Evolutionary conservation across 2,113 vertebrate genomes (phyloP), one percentile per base, ranked within the genome.

Genomic region (Melanerpes aurifrons): DNA sequence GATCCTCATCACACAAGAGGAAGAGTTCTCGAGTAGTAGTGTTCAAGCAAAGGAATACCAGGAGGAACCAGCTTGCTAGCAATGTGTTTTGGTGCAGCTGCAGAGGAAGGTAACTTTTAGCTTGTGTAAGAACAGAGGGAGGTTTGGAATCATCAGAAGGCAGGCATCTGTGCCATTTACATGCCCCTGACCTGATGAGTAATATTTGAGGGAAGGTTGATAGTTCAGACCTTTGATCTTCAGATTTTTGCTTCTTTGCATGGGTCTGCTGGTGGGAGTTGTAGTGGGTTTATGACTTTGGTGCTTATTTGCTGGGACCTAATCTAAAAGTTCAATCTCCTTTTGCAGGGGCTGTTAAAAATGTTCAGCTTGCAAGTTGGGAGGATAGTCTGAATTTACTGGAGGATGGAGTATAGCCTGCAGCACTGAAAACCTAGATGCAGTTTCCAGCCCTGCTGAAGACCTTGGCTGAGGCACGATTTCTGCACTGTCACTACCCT

Each of bases 191-290:
- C 21, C 68, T 22, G 31, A 14, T 77, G 87, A 82, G 68, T 25
- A 19, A 73, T 67, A 82, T 90, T 69, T 77, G 48, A 82, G 31
- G 47, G 72, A 70, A 61, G 17, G 37, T 62, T 93, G 61, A 45
- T 26, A 87, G 69, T 28, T 93, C 57, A 74, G 32, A 73, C 61
- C 69, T 95, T 96, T 93, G 68, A 83, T 94, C 82, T 81, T 90
- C 47, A 86, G 66, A 45, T 22, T 70, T 73, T 16, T 86, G 32
- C 43, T 94, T 94, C 78, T 63, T 94, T 59, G 82, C 84, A 11
- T 85, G 40, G 91, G 66, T 57, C 71, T 28, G 7, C 43, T 79
- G 48, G 29, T 56, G 43, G 56, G 66, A 76, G 53, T 17, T 82
- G 79, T 76, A 40, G 70, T 89, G 74, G 12, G n/a, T 87, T 93